Evolutionary conservation across 2,797 vertebrate genomes (phyloP), one percentile per base, ranked within the genome.

Genomic region (Pagetopsis macropterus): DNA sequence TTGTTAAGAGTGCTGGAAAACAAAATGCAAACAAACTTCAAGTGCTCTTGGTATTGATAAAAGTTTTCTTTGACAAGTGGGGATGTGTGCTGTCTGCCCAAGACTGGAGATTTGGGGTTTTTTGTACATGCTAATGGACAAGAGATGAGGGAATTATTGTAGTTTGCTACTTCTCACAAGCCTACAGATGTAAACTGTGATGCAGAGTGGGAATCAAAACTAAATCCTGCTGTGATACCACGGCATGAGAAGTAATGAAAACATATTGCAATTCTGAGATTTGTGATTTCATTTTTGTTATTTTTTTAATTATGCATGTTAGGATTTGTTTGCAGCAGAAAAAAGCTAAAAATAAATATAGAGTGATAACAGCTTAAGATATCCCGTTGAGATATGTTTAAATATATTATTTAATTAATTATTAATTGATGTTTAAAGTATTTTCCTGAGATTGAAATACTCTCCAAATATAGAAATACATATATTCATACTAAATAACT

Each of bases 1-100:
- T 94, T 95, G 94, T 95, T 95, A 95, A 95, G 94, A 94, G 93
- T 91, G 93, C 93, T 92, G 94, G 92, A 94, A 95, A 94, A 95
- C 94, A 95, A 95, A 95, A 95, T 95, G 94, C 94, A 95, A 95
- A 95, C 95, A 95, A 95, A 95, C 95, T 95, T 95, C 95, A 95
- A 94, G 93, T 93, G 93, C 92, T 93, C 90, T 91, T 91, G 93
- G 93, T 94, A 94, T 93, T 93, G 92, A 94, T 94, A 94, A 94
- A 95, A 95, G 94, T 95, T 95, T 94, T 91, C 92, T 93, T 90
- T 92, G 94, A 94, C 94, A 93, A 93, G 93, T 82, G 78, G 89
- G 90, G 93, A 91, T 88, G 90, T 65, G 41, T 82, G 89, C 88
- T 86, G 87, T 91, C 91, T 88, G 81, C 89, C 86, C 91, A 85